Evolutionary conservation across 2,888 invertebrate genomes (phyloP).

Genomic region (Epistrophella euchroma): DNA sequence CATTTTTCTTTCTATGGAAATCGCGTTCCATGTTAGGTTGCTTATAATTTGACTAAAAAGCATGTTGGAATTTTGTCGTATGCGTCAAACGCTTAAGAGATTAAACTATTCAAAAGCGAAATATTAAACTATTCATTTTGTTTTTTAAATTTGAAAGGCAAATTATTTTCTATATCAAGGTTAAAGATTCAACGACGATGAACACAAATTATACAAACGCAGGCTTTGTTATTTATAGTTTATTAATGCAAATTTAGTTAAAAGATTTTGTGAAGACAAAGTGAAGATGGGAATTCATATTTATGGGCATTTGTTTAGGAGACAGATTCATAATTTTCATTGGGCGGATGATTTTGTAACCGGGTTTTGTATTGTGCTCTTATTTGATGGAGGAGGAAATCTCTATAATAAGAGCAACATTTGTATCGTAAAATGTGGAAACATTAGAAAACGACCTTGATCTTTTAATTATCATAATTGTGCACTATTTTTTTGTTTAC

Average conservation of each 20-base stretch:
- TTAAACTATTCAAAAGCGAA: slow-evolving; percentile 4
- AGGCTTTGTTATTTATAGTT: slow-evolving; percentile 17
- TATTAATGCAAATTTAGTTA: slow-evolving; percentile 17
- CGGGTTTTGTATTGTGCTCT: slow-evolving; percentile 4
- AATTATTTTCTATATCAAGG: slow-evolving; percentile 25
- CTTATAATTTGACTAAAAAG: slow-evolving; percentile 6
- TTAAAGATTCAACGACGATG: slow-evolving; percentile 12
- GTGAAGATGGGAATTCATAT: background rate
- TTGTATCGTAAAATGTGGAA: background rate
- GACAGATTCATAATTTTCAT: background rate
- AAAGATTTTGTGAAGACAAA: background rate
- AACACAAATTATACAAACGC: background rate
- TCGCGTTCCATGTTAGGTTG: background rate
- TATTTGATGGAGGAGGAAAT: background rate
- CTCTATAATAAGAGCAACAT: background rate
- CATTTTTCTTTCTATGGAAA: slow-evolving; percentile 41
- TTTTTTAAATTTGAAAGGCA: background rate
- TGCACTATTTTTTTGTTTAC: background rate
- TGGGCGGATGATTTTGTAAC: slow-evolving; percentile 12
- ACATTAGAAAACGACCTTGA: background rate
- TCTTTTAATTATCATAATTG: background rate
- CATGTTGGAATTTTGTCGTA: slow-evolving; percentile 29
- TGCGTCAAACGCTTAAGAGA: background rate
- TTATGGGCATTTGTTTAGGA: background rate
- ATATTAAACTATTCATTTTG: slow-evolving; percentile 14